A percentile compares a stretch with the other conserved stretches of the same genome.
These are phyloP conservation scores for Isoperla grammatica DNA, from an alignment of 2,888 invertebrate species.

Conservation along the genomic window DNA sequence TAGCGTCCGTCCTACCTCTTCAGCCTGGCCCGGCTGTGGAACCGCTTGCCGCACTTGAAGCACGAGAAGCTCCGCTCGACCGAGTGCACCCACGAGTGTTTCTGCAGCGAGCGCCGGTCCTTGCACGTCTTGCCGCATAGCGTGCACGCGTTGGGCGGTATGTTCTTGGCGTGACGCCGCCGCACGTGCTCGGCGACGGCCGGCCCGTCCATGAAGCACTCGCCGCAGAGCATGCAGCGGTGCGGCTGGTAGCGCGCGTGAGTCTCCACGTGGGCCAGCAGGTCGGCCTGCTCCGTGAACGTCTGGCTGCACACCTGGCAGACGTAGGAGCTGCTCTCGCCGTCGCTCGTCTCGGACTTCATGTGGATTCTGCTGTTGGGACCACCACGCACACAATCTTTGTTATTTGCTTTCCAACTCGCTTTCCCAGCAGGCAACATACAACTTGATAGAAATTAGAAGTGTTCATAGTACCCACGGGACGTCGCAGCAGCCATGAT, in stretches of 20 bases:
- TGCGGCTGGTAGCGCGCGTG: constrained; percentile 54
- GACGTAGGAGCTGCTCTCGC: constrained; percentile 50
- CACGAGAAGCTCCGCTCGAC: constrained; percentile 58
- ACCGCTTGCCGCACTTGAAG: constrained; percentile 63
- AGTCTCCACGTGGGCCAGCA: constrained; percentile 68
- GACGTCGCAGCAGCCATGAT: no score
- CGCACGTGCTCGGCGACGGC: constrained; percentile 59
- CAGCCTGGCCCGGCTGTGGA: constrained; percentile 59
- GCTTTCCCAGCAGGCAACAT: no score
- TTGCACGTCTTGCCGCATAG: constrained; percentile 64
- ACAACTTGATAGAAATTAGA: no score
- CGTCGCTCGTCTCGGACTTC: constrained; percentile 21
- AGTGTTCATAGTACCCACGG: no score
- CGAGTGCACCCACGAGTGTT: constrained; percentile 65
- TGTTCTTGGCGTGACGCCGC: constrained; percentile 53
- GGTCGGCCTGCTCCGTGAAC: constrained; percentile 42
- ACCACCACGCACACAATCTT: no score
- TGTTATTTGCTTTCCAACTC: no score
- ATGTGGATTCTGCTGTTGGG: constrained; percentile 23
- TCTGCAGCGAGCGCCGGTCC: constrained; percentile 58
- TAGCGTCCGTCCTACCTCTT: constrained; percentile 44
- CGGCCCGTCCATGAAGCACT: constrained; percentile 56
- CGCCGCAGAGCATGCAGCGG: constrained; percentile 60
- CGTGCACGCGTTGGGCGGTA: constrained; percentile 60
- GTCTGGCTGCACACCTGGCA: constrained; percentile 77